Percentiles rank a stretch among this genome's conserved stretches.
Evolutionary conservation across 2,113 vertebrate species (phyloP).

Genomic region (Dolichotis patagonum): DNA sequence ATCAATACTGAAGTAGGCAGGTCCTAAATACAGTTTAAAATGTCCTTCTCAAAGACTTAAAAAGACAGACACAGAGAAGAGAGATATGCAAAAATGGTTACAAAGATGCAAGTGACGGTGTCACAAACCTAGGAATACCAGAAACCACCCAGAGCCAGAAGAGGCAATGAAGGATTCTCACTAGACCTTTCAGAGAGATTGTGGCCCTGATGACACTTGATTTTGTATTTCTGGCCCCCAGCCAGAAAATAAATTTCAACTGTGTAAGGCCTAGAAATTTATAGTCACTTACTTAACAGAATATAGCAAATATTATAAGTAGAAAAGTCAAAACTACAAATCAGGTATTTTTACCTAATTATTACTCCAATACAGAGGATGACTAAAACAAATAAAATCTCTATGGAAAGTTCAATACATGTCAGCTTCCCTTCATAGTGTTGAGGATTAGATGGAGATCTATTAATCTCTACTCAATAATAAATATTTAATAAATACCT

Average conservation of each 20-base stretch:
- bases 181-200: no score
- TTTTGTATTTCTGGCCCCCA: background rate
- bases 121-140: background rate
- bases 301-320: background rate
- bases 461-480: background rate
- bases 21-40: background rate
- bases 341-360: background rate
- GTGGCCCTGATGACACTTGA: no score
- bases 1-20: background rate
- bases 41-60: background rate
- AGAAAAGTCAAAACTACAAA: slow-evolving; percentile 18
- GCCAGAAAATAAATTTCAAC: background rate
- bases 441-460: background rate
- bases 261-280: background rate
- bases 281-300: background rate
- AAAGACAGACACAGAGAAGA: background rate
- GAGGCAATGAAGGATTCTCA: background rate
- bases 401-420: background rate
- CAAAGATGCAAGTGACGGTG: background rate
- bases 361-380: background rate
- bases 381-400: background rate
- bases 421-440: background rate
- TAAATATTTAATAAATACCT: background rate
- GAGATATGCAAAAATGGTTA: background rate
- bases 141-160: background rate